These are phyloP conservation scores for Sula dactylatra DNA, from an alignment of 2,113 vertebrate genomes.

Conservation along the genomic window DNA sequence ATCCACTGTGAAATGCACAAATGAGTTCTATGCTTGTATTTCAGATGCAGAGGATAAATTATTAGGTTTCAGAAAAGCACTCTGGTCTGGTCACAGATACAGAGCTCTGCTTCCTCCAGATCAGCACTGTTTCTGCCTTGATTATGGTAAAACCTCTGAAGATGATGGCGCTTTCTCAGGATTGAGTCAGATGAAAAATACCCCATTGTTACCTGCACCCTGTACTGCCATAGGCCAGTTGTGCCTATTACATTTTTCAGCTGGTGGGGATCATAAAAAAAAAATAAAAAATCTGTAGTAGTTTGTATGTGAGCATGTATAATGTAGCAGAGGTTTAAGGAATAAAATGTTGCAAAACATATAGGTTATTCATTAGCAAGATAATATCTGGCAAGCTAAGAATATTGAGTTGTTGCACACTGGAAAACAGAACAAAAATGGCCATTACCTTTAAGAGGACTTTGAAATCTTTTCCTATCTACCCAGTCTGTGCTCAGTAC, in stretches of 20 bases:
- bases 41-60: background rate
- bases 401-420: background rate
- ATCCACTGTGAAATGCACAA: background rate
- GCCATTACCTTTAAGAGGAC: background rate
- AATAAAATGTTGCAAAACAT: background rate
- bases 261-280: background rate
- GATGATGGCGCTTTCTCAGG: background rate
- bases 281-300: background rate
- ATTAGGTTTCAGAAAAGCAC: background rate
- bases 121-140: background rate
- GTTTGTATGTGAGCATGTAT: background rate
- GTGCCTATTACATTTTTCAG: background rate
- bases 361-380: background rate
- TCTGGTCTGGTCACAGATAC: background rate
- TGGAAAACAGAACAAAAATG: background rate
- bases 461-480: background rate
- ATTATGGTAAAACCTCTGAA: background rate
- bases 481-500: background rate
- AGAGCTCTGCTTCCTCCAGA: background rate
- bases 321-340: background rate
- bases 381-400: background rate
- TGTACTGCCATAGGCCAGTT: background rate
- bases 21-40: background rate
- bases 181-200: background rate
- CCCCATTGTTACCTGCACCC: accelerated